Evolutionary conservation across 2,888 invertebrate genomes (phyloP).

Genomic region (Sisyra terminalis): DNA sequence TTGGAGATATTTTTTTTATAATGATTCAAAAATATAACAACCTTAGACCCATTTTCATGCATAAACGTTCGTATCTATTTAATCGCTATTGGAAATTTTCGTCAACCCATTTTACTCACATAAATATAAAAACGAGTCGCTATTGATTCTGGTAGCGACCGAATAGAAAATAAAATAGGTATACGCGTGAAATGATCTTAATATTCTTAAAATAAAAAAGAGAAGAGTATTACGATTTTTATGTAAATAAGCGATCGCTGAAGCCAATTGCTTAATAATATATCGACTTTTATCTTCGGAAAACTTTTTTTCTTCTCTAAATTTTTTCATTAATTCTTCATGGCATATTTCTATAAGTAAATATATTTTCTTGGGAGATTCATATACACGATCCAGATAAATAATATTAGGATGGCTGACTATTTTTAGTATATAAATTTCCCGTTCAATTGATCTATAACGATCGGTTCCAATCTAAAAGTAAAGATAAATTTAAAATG

Average conservation of each 20-base stretch:
- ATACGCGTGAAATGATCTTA: not conserved
- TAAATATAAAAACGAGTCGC: too few species aligned
- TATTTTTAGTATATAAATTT: constrained; percentile 34
- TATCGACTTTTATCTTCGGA: constrained; percentile 21
- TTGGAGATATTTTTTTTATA: too few species aligned
- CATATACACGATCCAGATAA: constrained; percentile 32
- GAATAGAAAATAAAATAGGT: not conserved
- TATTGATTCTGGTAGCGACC: too few species aligned
- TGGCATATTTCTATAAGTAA: constrained; percentile 35
- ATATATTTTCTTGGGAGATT: constrained; percentile 34
- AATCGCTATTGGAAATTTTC: too few species aligned
- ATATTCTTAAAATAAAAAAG: not conserved
- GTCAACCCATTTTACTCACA: too few species aligned
- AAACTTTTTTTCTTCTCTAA: constrained; percentile 21
- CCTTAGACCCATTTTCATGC: too few species aligned
- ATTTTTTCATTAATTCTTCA: constrained; percentile 28
- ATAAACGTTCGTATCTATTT: too few species aligned
- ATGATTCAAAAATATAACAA: too few species aligned
- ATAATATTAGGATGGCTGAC: constrained; percentile 39
- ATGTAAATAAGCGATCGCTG: constrained; percentile 27
- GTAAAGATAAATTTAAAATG: not conserved
- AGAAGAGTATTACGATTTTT: constrained; percentile 22
- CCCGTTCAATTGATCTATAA: constrained; percentile 28
- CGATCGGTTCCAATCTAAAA: constrained; percentile 14
- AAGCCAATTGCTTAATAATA: constrained; percentile 22